phyloP scores from a whole-genome alignment of 2,797 vertebrate species.

The Betta splendens region DNA sequence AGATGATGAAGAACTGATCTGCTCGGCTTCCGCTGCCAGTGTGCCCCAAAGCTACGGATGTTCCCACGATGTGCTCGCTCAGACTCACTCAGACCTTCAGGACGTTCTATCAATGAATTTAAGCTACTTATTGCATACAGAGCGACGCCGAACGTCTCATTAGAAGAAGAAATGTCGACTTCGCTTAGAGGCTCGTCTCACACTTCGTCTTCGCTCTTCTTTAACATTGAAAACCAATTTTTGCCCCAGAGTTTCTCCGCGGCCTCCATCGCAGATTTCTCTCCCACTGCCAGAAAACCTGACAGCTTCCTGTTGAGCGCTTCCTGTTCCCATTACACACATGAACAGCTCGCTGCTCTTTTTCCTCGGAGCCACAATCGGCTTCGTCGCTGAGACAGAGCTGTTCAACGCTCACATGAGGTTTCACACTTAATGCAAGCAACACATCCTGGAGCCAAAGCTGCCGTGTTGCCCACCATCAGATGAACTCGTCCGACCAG shows the following conservation, averaged over 20 bases:
- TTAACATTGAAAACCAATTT: no score
- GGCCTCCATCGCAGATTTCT: neutral
- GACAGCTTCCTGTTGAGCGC: neutral
- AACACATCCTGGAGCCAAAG: no score
- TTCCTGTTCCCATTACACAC: neutral
- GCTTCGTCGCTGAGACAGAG: neutral
- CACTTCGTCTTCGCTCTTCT: slow-evolving; percentile 13
- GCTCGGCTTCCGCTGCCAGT: slow-evolving; percentile 56
- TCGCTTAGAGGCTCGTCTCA: slow-evolving; percentile 18
- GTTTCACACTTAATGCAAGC: neutral
- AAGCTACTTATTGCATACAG: slow-evolving; percentile 42
- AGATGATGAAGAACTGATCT: slow-evolving; percentile 62
- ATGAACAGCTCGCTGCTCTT: neutral
- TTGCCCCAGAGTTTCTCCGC: no score
- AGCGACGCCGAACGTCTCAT: slow-evolving; percentile 11
- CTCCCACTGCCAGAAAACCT: neutral
- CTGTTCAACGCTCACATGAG: no score
- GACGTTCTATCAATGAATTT: slow-evolving; percentile 44
- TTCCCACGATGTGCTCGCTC: slow-evolving; percentile 56
- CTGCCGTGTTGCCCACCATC: no score
- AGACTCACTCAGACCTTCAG: slow-evolving; percentile 26
- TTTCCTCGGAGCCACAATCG: slow-evolving; percentile 2
- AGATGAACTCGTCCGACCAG: no score
- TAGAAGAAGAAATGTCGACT: no score
- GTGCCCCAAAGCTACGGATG: slow-evolving; percentile 50